Percentiles rank a stretch among this genome's conserved stretches.
phyloP scores from a whole-genome alignment of 2,113 vertebrate species.

The Manacus vitellinus region DNA sequence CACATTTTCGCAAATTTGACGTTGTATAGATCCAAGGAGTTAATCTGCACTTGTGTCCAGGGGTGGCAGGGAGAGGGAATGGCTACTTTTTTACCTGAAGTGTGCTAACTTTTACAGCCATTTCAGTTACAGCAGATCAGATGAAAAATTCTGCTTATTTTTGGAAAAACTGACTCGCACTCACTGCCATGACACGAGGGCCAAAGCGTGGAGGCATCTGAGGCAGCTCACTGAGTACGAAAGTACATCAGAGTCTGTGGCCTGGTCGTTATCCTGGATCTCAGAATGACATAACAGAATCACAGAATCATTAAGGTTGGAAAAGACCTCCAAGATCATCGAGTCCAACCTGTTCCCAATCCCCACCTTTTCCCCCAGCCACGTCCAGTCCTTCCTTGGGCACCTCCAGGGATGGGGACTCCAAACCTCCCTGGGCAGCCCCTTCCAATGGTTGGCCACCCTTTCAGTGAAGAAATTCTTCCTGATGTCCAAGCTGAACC shows the following conservation, averaged over 20 bases:
- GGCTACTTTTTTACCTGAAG: neutral
- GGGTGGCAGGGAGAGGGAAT: neutral
- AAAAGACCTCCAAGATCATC: rapidly evolving
- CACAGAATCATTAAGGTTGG: too few species aligned
- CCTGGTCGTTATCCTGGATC: neutral
- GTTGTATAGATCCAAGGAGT: neutral
- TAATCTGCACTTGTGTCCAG: neutral
- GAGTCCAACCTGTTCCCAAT: rapidly evolving
- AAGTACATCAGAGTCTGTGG: neutral
- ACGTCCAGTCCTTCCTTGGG: neutral
- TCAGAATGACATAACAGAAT: neutral
- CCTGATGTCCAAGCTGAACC: rapidly evolving
- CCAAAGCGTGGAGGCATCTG: neutral
- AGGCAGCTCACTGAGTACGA: neutral
- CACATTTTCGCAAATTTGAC: neutral
- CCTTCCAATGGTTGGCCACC: rapidly evolving
- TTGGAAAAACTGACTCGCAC: neutral
- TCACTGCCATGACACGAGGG: neutral
- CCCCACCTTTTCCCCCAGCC: neutral
- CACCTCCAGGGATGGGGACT: neutral
- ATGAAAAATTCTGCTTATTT: neutral
- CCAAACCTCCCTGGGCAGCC: neutral
- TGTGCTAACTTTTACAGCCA: neutral
- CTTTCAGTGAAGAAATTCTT: neutral
- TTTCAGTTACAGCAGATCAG: neutral